These are phyloP conservation scores for Epinephelus cyanopodus DNA, from an alignment of 2,113 vertebrate species.

Conservation along the genomic window DNA sequence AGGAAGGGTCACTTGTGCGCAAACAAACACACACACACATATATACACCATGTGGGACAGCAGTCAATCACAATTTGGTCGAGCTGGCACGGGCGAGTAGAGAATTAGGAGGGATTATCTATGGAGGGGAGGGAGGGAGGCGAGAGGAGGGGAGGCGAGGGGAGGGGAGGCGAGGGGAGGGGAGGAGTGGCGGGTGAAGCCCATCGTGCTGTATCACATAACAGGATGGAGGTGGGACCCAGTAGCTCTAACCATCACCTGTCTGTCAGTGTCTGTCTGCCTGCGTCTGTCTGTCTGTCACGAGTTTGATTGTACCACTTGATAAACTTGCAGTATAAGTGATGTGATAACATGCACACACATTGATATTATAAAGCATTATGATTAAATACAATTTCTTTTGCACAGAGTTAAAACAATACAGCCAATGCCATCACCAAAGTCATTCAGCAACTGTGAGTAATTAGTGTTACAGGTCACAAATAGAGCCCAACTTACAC, in stretches of 20 bases:
- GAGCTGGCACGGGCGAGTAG: constrained; percentile 71
- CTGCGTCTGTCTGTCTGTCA: constrained; percentile 23
- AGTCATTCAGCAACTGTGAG: not conserved
- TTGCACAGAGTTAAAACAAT: not conserved
- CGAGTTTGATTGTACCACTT: not conserved
- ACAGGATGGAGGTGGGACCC: constrained; percentile 41
- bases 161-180: constrained; percentile 5
- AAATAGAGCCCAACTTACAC: too few relatives aligned
- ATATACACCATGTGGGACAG: constrained; percentile 64
- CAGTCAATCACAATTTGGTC: constrained; percentile 83
- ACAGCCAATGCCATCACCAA: not conserved
- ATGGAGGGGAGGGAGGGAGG: not conserved
- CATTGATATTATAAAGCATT: not conserved
- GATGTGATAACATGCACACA: not conserved
- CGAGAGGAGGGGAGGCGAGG: constrained; percentile 5
- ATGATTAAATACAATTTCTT: not conserved
- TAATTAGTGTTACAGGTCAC: not conserved
- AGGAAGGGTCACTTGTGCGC: constrained; percentile 42
- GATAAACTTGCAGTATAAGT: too few relatives aligned
- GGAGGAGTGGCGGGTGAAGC: constrained; percentile 34
- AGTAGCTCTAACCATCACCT: constrained; percentile 35
- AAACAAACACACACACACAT: constrained; percentile 29
- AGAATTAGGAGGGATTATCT: constrained; percentile 85
- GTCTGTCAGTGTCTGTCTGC: constrained; percentile 16
- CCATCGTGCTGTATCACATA: constrained; percentile 65